Base-by-base conservation (phyloP, 2,888 invertebrate species). In the Stictocephala bisonia region DNA sequence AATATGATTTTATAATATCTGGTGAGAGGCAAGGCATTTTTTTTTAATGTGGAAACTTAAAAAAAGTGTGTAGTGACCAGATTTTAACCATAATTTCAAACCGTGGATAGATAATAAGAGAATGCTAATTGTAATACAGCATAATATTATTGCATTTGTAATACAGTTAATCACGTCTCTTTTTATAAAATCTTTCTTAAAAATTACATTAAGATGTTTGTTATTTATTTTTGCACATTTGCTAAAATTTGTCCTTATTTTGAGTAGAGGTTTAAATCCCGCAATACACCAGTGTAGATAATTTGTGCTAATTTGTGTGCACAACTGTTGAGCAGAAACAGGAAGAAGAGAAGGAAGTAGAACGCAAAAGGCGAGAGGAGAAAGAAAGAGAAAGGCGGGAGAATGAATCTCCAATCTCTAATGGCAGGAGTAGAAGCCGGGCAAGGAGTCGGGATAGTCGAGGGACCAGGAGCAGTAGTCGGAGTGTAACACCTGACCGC, bases 311-410 rank as follows among this genome's bases (percentile, higher is more conserved):
- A n/a, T n/a, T n/a, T n/a, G n/a, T n/a, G n/a, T n/a, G n/a, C n/a
- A n/a, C n/a, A n/a, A 31, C 56, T 69, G 69, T 69, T 85, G 86
- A 87, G 82, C 87, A 91, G 90, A 91, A 91, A 87, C 90, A 91
- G 85, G 92, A 92, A 83, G 91, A 91, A 83, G 90, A 91, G 81
- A 90, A 90, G 81, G 90, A 90, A 82, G 89, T 89, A 50, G 86
- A 86, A 79, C 86, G 89, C n/a, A 78, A 78, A 72, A 76, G 78
- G 44, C 73, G 79, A 13, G 77, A 82, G 79, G 78, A 80, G 74
- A 77, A 76, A 68, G 77, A 79, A 53, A 77, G 78, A 41, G 77
- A 79, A 56, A 76, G 78, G 50, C 75, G 80, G 51, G 73, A 78
- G 35, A 78, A 78, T 20, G 74, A 76, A 22, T 78, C 78, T 13